Conservation (phyloP, 2,888 invertebrate genomes). For the Tillus elongatus region DNA sequence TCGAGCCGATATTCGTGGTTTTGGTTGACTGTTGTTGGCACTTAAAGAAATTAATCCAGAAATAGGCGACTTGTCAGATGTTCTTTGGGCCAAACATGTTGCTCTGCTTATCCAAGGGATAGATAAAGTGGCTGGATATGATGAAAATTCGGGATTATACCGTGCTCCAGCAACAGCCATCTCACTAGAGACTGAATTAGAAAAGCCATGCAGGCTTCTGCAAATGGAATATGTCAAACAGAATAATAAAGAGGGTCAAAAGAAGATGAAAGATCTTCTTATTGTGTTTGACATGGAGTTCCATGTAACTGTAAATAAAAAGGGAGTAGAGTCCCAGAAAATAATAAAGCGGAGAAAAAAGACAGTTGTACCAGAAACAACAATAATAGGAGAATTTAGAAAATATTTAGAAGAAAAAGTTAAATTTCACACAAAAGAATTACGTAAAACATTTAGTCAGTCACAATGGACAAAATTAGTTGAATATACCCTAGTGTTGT, state of each 20-base stretch:
- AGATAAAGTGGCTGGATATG: no score
- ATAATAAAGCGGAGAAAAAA: slow-evolving; percentile 5
- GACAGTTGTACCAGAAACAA: slow-evolving; percentile 3
- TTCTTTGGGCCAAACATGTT: no score
- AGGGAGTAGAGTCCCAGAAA: slow-evolving; percentile 5
- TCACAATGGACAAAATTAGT: not conserved
- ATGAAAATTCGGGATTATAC: no score
- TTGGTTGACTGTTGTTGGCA: no score
- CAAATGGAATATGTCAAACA: no score
- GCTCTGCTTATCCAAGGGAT: no score
- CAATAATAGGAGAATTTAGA: slow-evolving; percentile 1
- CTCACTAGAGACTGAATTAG: no score
- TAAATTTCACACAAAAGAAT: not conserved
- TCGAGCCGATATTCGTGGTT: no score
- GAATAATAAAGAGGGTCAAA: slow-evolving; percentile 5
- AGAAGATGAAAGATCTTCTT: slow-evolving; percentile 8
- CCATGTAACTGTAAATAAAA: slow-evolving; percentile 10
- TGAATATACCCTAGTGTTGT: slow-evolving; percentile 1
- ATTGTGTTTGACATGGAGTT: slow-evolving; percentile 7
- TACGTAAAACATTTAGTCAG: not conserved
- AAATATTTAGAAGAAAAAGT: not conserved
- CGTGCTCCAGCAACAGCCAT: no score
- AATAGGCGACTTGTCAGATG: no score
- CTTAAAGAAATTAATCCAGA: no score
- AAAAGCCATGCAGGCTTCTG: no score